A percentile compares a stretch with the other conserved stretches of the same genome.
Conservation (phyloP, 2,113 vertebrate genomes). For the Elephantulus edwardii region DNA sequence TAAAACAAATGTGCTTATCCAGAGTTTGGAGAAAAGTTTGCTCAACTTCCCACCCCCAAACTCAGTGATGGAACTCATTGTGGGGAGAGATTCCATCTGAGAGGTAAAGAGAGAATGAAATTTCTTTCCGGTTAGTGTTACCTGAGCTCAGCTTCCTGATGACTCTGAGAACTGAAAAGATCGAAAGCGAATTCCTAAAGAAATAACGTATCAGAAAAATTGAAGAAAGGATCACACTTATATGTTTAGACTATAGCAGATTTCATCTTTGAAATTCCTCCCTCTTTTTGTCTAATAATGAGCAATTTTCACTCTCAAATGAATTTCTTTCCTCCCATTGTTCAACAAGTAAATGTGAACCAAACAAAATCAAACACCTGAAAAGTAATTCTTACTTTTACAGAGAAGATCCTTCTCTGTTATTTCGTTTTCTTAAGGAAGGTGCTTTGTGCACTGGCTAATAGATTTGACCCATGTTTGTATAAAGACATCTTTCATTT, state of each 20-base stretch:
- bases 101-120: neutral
- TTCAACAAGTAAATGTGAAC: constrained; percentile 12
- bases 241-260: rapidly evolving
- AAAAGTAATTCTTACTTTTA: constrained; percentile 3
- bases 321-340: constrained; percentile 3
- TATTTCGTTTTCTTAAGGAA: neutral
- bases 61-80: neutral
- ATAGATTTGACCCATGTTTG: constrained; percentile 39
- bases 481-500: constrained; percentile 45
- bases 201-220: neutral
- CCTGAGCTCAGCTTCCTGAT: neutral
- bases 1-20: neutral
- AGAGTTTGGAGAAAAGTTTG: neutral
- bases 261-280: neutral
- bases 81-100: neutral
- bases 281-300: neutral
- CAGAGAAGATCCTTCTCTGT: neutral
- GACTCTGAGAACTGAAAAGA: neutral
- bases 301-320: constrained; percentile 13
- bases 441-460: neutral
- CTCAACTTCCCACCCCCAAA: neutral
- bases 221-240: neutral
- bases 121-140: neutral
- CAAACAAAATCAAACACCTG: constrained; percentile 7
- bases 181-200: neutral